Evolutionary conservation across 1,140 invertebrate species (phyloP), one percentile per base, ranked within the genome.

Genomic region (Drosophila athabasca): DNA sequence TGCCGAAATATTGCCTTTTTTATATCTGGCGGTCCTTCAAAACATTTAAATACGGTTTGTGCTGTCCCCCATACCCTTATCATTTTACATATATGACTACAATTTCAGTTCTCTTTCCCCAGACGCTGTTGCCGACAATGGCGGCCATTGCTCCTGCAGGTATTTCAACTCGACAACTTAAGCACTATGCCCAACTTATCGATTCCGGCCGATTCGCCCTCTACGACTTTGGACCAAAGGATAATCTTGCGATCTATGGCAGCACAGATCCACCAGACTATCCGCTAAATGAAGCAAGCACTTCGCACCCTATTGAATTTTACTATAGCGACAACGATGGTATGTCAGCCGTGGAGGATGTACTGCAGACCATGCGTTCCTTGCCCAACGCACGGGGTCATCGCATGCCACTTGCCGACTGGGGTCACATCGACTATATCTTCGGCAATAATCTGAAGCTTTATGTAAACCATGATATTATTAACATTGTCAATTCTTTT

Each of bases 401-500:
- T 52, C 15, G 4, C 4, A 39, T 19, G 29, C 15, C 17, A 7
- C 3, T 9, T 0, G 2, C n/a, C 6, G 29, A 19, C 1, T 52
- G 50, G 51, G 22, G 39, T 13, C 51, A 53, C 9, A 19, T 39
- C 6, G 51, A 53, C 15, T 53, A 39, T 19, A 6, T 53, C 5
- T 53, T 53, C 6, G 17, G 9, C 9, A 8, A 35, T 22, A 39
- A 35, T 17, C 6, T 22, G 0, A 53, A 53, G 2, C 2, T 2
- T 5, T 7, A n/a, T 11, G 2, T 53, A 0, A 39, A 53, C 24
- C 6, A 53, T 39, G 35, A 39, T 3, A 41, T 53, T 3, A 41
- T 53, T 3, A 6, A 13, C 6, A 53, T 11, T 53, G 5, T 11
- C 17, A 41, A 22, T 19, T 0, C 15, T 8, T 48, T 19, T 48